Evolutionary conservation across 2,797 vertebrate genomes (phyloP), one percentile per base, ranked within the genome.

Genomic region (Antrozous pallidus): DNA sequence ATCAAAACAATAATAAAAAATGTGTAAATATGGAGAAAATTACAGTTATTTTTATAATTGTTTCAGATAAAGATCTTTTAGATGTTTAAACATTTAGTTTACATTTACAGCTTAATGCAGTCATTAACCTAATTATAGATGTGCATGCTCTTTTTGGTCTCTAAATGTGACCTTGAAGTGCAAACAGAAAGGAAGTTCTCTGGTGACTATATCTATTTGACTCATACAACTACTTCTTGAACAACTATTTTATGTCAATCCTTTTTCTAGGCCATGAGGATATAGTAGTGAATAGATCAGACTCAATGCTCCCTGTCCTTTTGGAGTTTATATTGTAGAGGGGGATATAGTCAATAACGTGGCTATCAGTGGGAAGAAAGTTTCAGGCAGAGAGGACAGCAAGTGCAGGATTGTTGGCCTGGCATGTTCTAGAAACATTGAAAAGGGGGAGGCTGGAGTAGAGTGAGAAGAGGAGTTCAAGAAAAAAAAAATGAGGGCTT

Each of bases 41-140:
- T 73, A 49, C 33, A 74, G 17, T 83, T 79, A 51, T 70, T 77
- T 33, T 7, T 83, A 0, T 92, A 69, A 56, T 91, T 84, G 38
- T 56, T 92, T 94, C 24, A 56, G 7, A 89, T 92, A 77, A 88
- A 86, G 13, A 61, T 84, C 38, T 40, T 81, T 95, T 79, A 86
- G 24, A 20, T 84, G 18, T 82, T 94, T 93, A 88, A 85, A 33
- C 71, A 77, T 92, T 91, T 93, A 54, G 16, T n/a, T 90, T 93
- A 49, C 17, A 16, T 58, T 95, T 88, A 58, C 26, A 36, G 92
- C 61, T 75, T 87, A 91, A 58, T 70, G 38, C 45, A 51, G 4
- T 51, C 14, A 5, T 51, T 88, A 16, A 54, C 74, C 17, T 95
- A 26, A 69, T 80, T 94, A 26, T 70, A 86, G 45, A 28, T 51